Percentiles rank a stretch among this genome's conserved stretches.
Evolutionary conservation across 2,113 vertebrate genomes (phyloP).

Genomic region (Gnathonemus longibarbis): DNA sequence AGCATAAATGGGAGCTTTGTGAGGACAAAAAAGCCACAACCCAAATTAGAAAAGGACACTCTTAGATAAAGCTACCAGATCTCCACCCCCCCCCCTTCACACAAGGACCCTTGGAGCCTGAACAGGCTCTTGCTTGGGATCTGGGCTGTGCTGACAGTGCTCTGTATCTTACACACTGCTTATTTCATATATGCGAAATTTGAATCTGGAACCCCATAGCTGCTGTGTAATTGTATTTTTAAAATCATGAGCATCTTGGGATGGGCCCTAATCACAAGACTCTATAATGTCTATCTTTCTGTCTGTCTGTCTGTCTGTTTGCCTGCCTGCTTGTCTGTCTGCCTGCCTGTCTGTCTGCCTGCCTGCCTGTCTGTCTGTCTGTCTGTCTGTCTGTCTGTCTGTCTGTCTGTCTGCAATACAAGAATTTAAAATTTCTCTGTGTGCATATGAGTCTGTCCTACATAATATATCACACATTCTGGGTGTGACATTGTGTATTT

Average conservation of each 20-base stretch:
- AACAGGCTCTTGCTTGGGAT: background rate
- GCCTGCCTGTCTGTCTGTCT: background rate
- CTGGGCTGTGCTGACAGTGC: background rate
- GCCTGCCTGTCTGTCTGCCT: background rate
- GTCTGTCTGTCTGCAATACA: too few relatives aligned
- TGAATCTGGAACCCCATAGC: background rate
- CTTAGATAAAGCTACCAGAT: background rate
- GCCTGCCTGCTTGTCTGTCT: too few relatives aligned
- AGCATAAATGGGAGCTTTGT: background rate
- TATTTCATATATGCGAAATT: background rate
- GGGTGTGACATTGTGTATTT: background rate
- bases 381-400: too few relatives aligned
- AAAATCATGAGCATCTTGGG: background rate
- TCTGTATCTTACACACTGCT: background rate
- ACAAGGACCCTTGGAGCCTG: slow-evolving; percentile 2
- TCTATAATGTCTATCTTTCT: background rate
- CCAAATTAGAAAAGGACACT: slow-evolving; percentile 9
- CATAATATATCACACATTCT: background rate
- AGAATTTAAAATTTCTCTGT: too few relatives aligned
- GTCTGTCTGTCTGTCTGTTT: background rate
- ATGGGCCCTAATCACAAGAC: background rate
- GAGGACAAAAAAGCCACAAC: slow-evolving; percentile 2
- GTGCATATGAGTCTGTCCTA: background rate
- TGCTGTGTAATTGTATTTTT: background rate
- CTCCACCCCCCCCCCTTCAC: background rate